Evolutionary conservation across 2,113 vertebrate species (phyloP), one percentile per base, ranked within the genome.

Genomic region (Mystacornis crossleyi): DNA sequence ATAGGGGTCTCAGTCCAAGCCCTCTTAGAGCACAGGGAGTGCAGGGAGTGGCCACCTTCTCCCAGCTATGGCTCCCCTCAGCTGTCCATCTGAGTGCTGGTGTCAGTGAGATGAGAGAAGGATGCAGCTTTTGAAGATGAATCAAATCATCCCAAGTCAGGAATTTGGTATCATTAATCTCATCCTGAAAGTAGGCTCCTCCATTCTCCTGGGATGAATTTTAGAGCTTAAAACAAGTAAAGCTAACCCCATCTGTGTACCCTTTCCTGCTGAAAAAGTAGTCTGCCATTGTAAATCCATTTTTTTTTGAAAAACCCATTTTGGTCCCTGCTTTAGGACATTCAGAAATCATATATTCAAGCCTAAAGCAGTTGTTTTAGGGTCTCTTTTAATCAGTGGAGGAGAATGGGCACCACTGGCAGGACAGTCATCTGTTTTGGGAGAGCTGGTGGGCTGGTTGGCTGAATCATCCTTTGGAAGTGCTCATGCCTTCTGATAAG

Each of bases 401-500:
- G 38, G 11, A 75, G 53, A 75, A 79, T 4, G 3, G 48, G 53
- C 36, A 82, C 12, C 21, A 60, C 57, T 55, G 61, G 62, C 1
- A 1, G 33, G 17, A 55, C 8, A 79, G 23, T 77, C 20, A 42
- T 74, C 55, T 38, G 7, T 14, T 90, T 42, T 60, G 86, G 28
- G 60, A 54, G 51, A 85, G 36, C 17, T 80, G 5, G 51, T 70
- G 50, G 69, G 60, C 33, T 67, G 75, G 21, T 55, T 60, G 58
- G 34, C 34, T 82, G 75, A 83, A 77, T 77, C 42, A 86, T 65
- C 58, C 58, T 53, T 66, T 77, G 67, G 54, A 89, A 94, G 90
- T n/a, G 18, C 50, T 72, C 18, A 6, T 48, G 75, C 40, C 48
- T 89, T 73, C 45, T 83, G 42, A 34, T 61, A 83, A 73, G 18